Percentiles rank a stretch among this genome's conserved stretches.
phyloP scores from a whole-genome alignment of 2,113 vertebrate species.

The Nestor notabilis region DNA sequence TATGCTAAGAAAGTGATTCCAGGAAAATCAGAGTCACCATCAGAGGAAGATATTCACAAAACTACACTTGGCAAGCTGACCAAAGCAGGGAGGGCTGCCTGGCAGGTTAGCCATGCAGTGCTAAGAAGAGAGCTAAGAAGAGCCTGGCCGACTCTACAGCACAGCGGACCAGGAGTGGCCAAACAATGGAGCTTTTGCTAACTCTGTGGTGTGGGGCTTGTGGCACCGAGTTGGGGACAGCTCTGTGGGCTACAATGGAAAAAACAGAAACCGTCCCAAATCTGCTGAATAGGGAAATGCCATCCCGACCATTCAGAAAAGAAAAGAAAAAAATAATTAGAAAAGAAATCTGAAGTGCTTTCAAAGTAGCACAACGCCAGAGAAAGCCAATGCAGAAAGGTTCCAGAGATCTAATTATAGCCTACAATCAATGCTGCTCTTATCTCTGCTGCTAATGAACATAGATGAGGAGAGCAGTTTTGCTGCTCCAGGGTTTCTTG shows the following conservation, averaged over 20 bases:
- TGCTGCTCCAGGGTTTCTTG: slow-evolving; percentile 39
- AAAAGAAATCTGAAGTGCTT: slow-evolving; percentile 33
- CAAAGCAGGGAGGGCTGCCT: neutral
- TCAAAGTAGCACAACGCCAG: slow-evolving; percentile 31
- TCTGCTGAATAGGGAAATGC: slow-evolving; percentile 62
- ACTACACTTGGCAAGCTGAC: neutral
- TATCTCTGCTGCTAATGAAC: slow-evolving; percentile 47
- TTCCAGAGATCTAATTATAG: slow-evolving; percentile 50
- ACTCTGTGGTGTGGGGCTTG: neutral
- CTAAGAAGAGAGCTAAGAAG: neutral
- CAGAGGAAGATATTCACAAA: neutral
- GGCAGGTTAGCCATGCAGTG: neutral
- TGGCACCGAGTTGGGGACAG: neutral
- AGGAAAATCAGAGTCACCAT: slow-evolving; percentile 20
- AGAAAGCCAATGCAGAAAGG: neutral
- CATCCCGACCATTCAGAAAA: slow-evolving; percentile 27
- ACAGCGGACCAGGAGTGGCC: neutral
- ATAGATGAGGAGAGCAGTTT: neutral
- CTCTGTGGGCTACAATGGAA: neutral
- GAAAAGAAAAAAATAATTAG: neutral
- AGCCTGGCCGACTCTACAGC: neutral
- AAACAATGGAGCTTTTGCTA: slow-evolving; percentile 29
- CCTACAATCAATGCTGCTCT: slow-evolving; percentile 33
- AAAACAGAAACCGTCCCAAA: neutral
- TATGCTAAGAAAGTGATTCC: neutral